Base-by-base conservation (phyloP, 2,888 invertebrate species). In the Cataglyphis livida region DNA sequence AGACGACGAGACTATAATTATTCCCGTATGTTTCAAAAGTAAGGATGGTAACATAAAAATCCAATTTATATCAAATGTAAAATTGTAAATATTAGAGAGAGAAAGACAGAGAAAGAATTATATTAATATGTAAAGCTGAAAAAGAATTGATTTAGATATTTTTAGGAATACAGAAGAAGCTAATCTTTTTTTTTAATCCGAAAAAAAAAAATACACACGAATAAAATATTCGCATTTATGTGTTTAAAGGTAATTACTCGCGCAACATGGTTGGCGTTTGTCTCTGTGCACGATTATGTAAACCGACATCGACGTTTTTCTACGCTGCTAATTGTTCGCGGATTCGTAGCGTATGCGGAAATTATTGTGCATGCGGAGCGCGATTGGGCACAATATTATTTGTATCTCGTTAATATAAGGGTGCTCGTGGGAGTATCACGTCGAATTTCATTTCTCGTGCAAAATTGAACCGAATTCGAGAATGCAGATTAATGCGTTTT, bases 401-500 rank as follows among this genome's bases (percentile, higher is more conserved):
- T 73, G 75, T 59, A 48, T 44, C 78, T 79, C 59, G 75, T 78
- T 78, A 78, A 78, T 73, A 59, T 28, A 32, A 10, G 54, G 15
- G 35, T 35, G 41, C 32, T n/a, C 76, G 51, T 54, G n/a, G 76
- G 51, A 38, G 54, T 25, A 7, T 68, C 51, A 54, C 75, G 68
- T 21, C 68, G 76, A 75, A 66, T 75, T 75, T 75, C 48, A 51
- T 76, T 68, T 68, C 54, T 76, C 70, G 51, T 25, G 75, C 35
- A 18, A 54, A 76, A 70, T 70, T 54, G 41, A 54, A 48, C 71
- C 38, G 25, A 41, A 68, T 68, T 76, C 38, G 70, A n/a, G 28
- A 28, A 38, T 68, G 25, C 38, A 25, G 35, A 81, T 81, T 64
- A 76, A 75, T 76, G n/a, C 25, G 32, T 76, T 76, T 81, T 81